Conservation (phyloP, 2,888 invertebrate species). For the Drosophila setosimentum region DNA sequence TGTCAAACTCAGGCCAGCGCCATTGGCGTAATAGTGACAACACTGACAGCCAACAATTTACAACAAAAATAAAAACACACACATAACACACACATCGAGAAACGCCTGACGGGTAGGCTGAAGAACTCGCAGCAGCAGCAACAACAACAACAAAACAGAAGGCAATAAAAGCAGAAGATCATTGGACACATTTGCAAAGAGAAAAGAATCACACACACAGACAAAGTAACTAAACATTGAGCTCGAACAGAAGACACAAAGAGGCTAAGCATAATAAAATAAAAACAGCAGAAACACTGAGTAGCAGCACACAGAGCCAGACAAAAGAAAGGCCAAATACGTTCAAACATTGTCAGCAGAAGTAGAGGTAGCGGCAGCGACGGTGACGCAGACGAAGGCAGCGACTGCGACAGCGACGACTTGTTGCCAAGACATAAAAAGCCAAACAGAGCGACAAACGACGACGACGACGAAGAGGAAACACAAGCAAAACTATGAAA, state of each 20-base stretch:
- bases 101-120: slow-evolving; percentile 42
- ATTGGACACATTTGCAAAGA: slow-evolving; percentile 69
- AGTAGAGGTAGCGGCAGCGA: slow-evolving; percentile 47
- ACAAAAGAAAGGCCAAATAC: slow-evolving; percentile 80
- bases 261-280: slow-evolving; percentile 53
- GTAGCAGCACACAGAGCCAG: slow-evolving; percentile 35
- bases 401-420: slow-evolving; percentile 57
- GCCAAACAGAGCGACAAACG: slow-evolving; percentile 57
- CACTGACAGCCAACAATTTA: slow-evolving; percentile 55
- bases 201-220: slow-evolving; percentile 25
- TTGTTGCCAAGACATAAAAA: slow-evolving; percentile 77
- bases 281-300: slow-evolving; percentile 16
- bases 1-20: slow-evolving; percentile 47
- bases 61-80: slow-evolving; percentile 25
- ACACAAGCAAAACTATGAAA: slow-evolving; percentile 56
- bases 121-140: slow-evolving; percentile 36
- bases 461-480: slow-evolving; percentile 60
- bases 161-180: slow-evolving; percentile 68
- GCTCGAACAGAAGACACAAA: slow-evolving; percentile 44
- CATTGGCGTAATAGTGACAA: slow-evolving; percentile 48
- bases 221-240: slow-evolving; percentile 52
- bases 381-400: slow-evolving; percentile 14
- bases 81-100: slow-evolving; percentile 7
- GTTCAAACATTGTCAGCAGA: slow-evolving; percentile 68
- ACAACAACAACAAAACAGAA: slow-evolving; percentile 49